Base-by-base conservation (phyloP, 1,140 invertebrate species). In the Meloidogyne hapla region DNA sequence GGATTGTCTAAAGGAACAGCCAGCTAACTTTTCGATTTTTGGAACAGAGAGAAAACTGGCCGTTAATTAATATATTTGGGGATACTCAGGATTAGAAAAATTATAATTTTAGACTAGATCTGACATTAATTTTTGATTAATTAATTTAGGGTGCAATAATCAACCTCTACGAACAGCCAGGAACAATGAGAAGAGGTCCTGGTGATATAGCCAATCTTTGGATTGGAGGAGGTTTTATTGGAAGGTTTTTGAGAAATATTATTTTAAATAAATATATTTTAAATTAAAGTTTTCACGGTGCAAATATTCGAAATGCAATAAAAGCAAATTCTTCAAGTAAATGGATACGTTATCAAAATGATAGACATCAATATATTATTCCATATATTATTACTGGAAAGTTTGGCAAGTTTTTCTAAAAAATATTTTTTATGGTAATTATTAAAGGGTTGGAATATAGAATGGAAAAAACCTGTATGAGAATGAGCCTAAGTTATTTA, bases 161-260 rank as follows among this genome's bases (percentile, higher is more conserved):
- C 62, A 77, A 73, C 25, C 42, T 77, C 12, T 77, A 68, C 26
- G 76, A 77, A 56, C 76, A 77, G 56, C 28, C 61, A 28, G 63
- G 28, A 15, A 74, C 64, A 18, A 26, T 76, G 12, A 42, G 33
- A 25, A 18, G 76, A n/a, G 76, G 76, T 23, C 74, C 76, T 15
- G 76, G 76, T 45, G 76, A 77, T 56, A 77, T 77, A 42, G 73
- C 76, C 21, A 77, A 77, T 77, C 40, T 77, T 26, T 77, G 76
- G 76, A 21, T 42, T 40, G 74, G 70, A 15, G 23, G 70, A 15
- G 15, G 21, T 62, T 28, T 25, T 70, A 28, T 70, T 21, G 69
- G 69, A 61, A 6, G 45, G 38, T 45, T 61, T 42, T 28, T 70
- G 38, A 18, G 9, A 8, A 33, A 33, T 33, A n/a, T 56, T 56